These are phyloP conservation scores for Lasioglossum lativentre DNA, from an alignment of 2,888 invertebrate species.

Conservation along the genomic window DNA sequence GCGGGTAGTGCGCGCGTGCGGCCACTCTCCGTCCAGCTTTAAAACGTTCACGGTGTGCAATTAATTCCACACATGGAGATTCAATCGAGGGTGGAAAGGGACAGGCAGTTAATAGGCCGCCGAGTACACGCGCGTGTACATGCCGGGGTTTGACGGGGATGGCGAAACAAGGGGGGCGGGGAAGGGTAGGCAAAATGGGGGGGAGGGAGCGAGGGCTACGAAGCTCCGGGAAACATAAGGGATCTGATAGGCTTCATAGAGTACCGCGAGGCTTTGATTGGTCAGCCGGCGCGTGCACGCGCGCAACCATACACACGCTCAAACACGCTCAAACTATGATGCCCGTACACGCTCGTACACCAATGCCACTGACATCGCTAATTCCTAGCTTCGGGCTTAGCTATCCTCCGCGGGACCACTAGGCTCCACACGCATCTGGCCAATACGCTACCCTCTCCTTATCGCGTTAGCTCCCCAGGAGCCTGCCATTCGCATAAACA, in stretches of 20 bases:
- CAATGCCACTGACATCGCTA: conserved; percentile 73
- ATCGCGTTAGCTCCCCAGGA: conserved; percentile 48
- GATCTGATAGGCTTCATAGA: conserved; percentile 73
- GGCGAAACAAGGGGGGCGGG: background rate
- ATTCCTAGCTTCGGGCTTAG: conserved; percentile 77
- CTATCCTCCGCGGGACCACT: conserved; percentile 58
- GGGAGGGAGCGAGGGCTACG: background rate
- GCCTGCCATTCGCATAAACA: conserved; percentile 12
- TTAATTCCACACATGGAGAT: conserved; percentile 55
- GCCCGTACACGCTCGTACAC: background rate
- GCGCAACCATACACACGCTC: conserved; percentile 57
- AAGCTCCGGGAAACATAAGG: conserved; percentile 68
- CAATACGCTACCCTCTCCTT: conserved; percentile 35
- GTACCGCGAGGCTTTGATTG: conserved; percentile 78
- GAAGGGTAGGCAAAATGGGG: background rate
- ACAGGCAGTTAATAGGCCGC: conserved; percentile 61
- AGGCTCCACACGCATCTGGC: conserved; percentile 45
- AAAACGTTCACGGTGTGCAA: conserved; percentile 49
- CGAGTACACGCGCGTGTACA: conserved; percentile 35
- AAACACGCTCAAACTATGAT: background rate
- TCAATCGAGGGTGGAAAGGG: conserved; percentile 55
- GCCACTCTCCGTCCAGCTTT: conserved; percentile 31
- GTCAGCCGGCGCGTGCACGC: conserved; percentile 74
- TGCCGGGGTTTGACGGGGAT: conserved; percentile 15
- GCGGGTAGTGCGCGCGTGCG: conserved; percentile 26